Evolutionary conservation across 2,797 vertebrate species (phyloP), one percentile per base, ranked within the genome.

Genomic region (Alca torda): DNA sequence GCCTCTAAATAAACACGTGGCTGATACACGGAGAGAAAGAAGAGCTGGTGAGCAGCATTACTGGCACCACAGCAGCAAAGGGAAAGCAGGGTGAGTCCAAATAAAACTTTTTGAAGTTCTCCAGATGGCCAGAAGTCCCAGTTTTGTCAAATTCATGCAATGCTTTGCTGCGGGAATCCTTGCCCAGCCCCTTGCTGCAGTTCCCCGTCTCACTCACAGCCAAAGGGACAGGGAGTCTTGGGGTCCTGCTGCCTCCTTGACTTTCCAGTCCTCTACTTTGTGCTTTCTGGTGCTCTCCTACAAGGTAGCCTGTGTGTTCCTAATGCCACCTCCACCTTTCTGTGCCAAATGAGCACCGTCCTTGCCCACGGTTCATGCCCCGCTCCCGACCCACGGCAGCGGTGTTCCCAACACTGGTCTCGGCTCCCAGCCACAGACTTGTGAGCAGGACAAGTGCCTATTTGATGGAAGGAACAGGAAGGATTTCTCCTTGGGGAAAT

Each of bases 271-370:
- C 8, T 53, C 33, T 50, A 10, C 13, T 72, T 57, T 26, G 45
- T 39, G 53, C 25, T 43, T 9, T 23, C 60, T 51, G 13, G 31
- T 39, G 30, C 56, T 69, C 41, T 63, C 48, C 31, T 9, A 13
- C 39, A n/a, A 84, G 37, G 13, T 13, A 59, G 10, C 20, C n/a
- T 11, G 3, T 6, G n/a, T 35, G 60, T 37, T 60, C 53, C 53
- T 48, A 46, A 26, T 16, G 30, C 46, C 60, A 33, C 53, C 20
- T 46, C n/a, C 23, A 26, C 30, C 28, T 13, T 84, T 39, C 51
- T 20, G 33, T 46, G 16, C 45, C 74, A 53, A 45, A 50, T 15
- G 5, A 37, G 8, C 5, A 0, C 45, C 5, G 0, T 37, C 31
- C 51, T 23, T 65, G 43, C 23, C 68, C 3, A 0, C 21, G 18